Evolutionary conservation across 2,797 vertebrate species (phyloP).

Genomic region (Acanthis flammea): DNA sequence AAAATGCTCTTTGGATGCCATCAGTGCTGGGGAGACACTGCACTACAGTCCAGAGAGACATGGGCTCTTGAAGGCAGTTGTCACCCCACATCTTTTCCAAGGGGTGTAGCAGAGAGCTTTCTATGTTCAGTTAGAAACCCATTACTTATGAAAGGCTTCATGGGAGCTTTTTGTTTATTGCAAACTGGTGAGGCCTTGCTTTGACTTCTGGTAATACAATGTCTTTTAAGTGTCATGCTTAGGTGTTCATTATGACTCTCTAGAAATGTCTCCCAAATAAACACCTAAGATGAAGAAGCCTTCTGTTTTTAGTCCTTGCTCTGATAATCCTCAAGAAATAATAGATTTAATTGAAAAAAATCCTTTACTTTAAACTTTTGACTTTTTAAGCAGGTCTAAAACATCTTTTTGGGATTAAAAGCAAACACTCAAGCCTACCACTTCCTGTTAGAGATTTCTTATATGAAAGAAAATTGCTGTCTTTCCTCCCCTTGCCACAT

Average conservation of each 20-base stretch:
- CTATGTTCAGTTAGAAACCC: neutral
- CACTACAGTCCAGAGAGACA: neutral
- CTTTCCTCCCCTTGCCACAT: neutral
- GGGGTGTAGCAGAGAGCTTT: neutral
- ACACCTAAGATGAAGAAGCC: neutral
- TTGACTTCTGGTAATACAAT: neutral
- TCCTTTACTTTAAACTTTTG: neutral
- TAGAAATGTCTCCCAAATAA: neutral
- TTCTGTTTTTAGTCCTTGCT: neutral
- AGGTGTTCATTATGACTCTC: neutral
- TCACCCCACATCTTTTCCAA: neutral
- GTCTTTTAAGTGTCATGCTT: neutral
- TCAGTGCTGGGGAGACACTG: neutral
- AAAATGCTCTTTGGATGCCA: too few species aligned
- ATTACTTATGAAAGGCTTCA: neutral
- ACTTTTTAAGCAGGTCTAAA: neutral
- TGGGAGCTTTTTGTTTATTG: neutral
- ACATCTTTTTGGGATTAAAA: neutral
- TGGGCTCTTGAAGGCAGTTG: neutral
- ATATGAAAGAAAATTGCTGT: neutral
- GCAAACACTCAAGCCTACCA: neutral
- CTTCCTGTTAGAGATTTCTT: neutral
- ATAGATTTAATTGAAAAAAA: neutral
- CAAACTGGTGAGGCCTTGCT: neutral
- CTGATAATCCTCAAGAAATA: neutral